These are phyloP conservation scores for Danionella cerebrum DNA, from an alignment of 2,113 vertebrate species.

Conservation along the genomic window DNA sequence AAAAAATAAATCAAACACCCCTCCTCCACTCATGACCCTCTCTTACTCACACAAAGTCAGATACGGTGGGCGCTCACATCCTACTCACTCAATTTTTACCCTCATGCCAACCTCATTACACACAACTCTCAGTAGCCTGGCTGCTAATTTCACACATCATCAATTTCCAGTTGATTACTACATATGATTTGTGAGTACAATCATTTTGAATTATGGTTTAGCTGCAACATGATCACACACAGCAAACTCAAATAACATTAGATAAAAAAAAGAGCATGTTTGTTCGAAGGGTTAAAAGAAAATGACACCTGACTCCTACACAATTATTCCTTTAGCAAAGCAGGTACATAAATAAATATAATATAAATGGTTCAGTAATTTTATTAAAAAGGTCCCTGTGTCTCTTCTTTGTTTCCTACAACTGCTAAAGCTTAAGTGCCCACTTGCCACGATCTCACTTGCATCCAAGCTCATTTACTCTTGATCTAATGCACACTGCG, in stretches of 20 bases:
- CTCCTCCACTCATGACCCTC: not conserved
- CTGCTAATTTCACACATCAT: not conserved
- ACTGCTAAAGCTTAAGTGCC: too few species aligned
- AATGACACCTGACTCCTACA: not conserved
- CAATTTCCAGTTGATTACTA: not conserved
- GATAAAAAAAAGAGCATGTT: not conserved
- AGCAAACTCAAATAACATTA: not conserved
- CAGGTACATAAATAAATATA: too few species aligned
- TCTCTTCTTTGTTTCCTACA: too few species aligned
- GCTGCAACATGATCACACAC: conserved; percentile 19
- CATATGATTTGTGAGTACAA: not conserved
- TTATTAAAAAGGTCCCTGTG: too few species aligned
- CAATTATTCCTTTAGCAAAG: too few species aligned
- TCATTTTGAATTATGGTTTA: not conserved
- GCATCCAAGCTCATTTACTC: too few species aligned
- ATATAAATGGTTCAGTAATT: too few species aligned
- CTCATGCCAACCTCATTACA: conserved; percentile 27
- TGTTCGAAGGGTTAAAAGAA: not conserved
- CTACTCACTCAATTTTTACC: not conserved
- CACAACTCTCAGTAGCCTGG: conserved; percentile 8
- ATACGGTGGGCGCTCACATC: not conserved
- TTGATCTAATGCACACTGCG: too few species aligned
- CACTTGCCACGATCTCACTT: too few species aligned
- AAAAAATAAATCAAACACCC: conserved; percentile 19
- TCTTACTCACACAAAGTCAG: conserved; percentile 23